phyloP scores from a whole-genome alignment of 2,797 vertebrate species.

The Alca torda region DNA sequence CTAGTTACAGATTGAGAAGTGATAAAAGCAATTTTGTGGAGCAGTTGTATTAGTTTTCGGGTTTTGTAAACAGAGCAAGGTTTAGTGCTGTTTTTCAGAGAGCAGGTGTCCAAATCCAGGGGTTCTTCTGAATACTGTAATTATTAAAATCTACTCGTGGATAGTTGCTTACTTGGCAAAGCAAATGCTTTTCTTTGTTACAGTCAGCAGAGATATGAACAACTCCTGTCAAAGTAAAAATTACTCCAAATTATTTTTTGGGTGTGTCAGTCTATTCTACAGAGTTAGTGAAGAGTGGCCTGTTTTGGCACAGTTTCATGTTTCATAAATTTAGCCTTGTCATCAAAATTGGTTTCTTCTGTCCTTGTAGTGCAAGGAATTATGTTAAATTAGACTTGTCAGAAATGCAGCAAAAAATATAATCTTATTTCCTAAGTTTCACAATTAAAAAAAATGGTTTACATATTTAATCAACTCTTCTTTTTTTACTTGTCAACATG shows the following conservation, averaged over 20 bases:
- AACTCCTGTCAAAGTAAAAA: slow-evolving; percentile 18
- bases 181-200: neutral
- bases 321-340: neutral
- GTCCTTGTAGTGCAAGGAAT: neutral
- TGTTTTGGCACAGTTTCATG: neutral
- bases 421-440: neutral
- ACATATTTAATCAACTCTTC: neutral
- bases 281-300: neutral
- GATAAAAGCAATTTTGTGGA: neutral
- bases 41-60: neutral
- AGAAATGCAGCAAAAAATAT: neutral
- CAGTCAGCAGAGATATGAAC: neutral
- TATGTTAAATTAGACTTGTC: neutral
- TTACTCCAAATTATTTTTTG: neutral
- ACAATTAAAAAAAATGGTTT: neutral
- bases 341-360: neutral
- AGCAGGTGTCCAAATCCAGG: neutral
- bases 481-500: neutral
- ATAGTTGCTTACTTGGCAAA: neutral
- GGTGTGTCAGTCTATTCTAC: neutral
- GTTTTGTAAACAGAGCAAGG: neutral
- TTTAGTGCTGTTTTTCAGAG: neutral
- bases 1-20: neutral
- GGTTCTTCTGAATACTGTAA: neutral
- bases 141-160: neutral